Evolutionary conservation across 1,140 invertebrate species (phyloP).

Genomic region (Mylabris phalerata): DNA sequence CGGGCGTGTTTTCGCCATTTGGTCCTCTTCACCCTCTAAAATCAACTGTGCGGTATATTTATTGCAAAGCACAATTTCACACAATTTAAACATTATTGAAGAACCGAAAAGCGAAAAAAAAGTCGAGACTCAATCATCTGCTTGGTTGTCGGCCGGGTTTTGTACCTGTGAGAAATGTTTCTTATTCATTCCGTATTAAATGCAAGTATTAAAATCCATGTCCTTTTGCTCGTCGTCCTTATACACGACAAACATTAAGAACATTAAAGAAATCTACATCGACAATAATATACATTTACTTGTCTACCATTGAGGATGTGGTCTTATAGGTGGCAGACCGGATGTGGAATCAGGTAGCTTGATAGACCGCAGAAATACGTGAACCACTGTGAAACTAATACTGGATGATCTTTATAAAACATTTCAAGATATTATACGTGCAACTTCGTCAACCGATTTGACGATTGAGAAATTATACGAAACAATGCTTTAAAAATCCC

Average conservation of each 20-base stretch:
- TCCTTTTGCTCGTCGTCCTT: not conserved
- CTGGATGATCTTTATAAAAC: not conserved
- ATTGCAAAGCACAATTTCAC: conserved; percentile 32
- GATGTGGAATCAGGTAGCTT: conserved; percentile 37
- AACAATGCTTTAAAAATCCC: too few relatives aligned
- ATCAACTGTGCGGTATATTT: conserved; percentile 26
- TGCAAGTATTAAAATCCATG: conserved; percentile 9
- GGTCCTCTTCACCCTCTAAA: not conserved
- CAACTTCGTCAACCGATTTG: too few relatives aligned
- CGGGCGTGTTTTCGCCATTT: too few relatives aligned
- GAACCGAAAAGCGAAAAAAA: not conserved
- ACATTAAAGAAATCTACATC: not conserved
- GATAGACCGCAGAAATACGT: conserved; percentile 30
- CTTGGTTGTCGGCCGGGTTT: not conserved
- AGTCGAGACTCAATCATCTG: conserved; percentile 14
- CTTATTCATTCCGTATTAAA: conserved; percentile 7
- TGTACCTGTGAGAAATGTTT: conserved; percentile 29
- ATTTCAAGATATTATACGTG: too few relatives aligned
- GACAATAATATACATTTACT: too few relatives aligned
- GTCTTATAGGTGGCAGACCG: conserved; percentile 29
- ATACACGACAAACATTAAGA: not conserved
- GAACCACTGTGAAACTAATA: conserved; percentile 29
- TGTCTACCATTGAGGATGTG: conserved; percentile 23
- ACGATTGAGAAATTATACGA: too few relatives aligned
- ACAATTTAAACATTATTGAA: conserved; percentile 29